Conservation (phyloP, 2,113 vertebrate genomes). For the Talpa occidentalis region DNA sequence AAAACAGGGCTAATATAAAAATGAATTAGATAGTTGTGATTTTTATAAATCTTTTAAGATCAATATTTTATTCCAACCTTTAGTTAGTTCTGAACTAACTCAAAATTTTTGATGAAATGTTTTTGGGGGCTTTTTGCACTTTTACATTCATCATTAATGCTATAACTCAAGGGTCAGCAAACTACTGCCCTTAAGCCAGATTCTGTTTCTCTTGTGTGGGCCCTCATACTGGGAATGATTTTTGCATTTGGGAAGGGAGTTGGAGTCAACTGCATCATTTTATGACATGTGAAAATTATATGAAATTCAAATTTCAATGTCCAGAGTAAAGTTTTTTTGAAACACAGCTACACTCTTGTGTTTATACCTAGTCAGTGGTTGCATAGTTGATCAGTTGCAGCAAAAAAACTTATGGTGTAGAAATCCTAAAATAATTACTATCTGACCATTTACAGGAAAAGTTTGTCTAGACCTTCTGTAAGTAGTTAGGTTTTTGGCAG, state of each 20-base stretch:
- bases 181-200: not conserved
- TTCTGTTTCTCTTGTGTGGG: not conserved
- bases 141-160: slow-evolving; percentile 28
- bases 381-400: not conserved
- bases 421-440: slow-evolving; percentile 37
- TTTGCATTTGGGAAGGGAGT: not conserved
- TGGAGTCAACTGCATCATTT: not conserved
- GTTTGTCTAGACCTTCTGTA: not conserved
- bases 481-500: not conserved
- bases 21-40: not conserved
- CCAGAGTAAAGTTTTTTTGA: slow-evolving; percentile 46
- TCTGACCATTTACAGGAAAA: not conserved
- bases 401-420: not conserved
- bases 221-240: not conserved
- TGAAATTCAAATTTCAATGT: slow-evolving; percentile 39
- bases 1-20: slow-evolving; percentile 38
- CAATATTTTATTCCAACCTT: slow-evolving; percentile 41
- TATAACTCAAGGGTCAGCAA: not conserved
- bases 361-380: not conserved
- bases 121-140: not conserved
- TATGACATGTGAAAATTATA: slow-evolving; percentile 14
- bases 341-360: not conserved
- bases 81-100: slow-evolving; percentile 14
- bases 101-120: slow-evolving; percentile 26
- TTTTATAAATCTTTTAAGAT: slow-evolving; percentile 50